Base-by-base conservation (phyloP, 53 echinoderm and acorn worm genomes). In the Patiria pectinifera region DNA sequence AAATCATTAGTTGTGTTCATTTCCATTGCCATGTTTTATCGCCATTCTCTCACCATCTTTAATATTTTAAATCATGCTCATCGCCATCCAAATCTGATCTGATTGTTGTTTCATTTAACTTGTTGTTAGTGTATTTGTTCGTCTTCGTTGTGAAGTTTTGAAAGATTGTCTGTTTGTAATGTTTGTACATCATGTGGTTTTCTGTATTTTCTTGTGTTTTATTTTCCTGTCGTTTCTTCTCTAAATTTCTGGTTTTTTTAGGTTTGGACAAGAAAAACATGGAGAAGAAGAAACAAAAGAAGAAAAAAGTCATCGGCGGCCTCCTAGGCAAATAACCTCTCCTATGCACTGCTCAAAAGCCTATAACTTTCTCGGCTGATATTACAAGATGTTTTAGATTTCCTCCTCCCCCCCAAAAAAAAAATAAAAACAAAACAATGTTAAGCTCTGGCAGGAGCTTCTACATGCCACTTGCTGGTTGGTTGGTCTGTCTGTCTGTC, bases 201-300 rank as follows among this genome's bases (percentile, higher is more conserved):
- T 66, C 15, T 66, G 35, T 8, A 8, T 53, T 66, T 66, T 18
- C 10, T 46, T 81, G n/a, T 22, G 62, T 61, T 48, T 82, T 48
- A 66, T 82, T 91, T 82, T 91, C 14, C 66, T 91, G 70, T 83
- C 5, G 60, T 25, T 74, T 92, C 76, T 76, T 22, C 62, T 84
- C 79, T 85, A 2, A 83, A 11, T 92, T 78, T 82, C 81, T 70
- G 53, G 53, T 53, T 53, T 53, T 13, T 78, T 14, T 87, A 92
- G 93, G 93, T 92, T 87, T 92, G 53, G 93, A 92, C 80, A 87
- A 87, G 82, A 81, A 86, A 69, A 78, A 86, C 44, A 86, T 44
- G 23, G 86, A 70, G 59, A 87, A 86, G 85, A 92, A 92, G 81
- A 86, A 72, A 86, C 48, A 48, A 48, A 92, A 92, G 87, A 87